Evolutionary conservation across 2,113 vertebrate genomes (phyloP), one percentile per base, ranked within the genome.

Genomic region (Cinclus mexicanus): DNA sequence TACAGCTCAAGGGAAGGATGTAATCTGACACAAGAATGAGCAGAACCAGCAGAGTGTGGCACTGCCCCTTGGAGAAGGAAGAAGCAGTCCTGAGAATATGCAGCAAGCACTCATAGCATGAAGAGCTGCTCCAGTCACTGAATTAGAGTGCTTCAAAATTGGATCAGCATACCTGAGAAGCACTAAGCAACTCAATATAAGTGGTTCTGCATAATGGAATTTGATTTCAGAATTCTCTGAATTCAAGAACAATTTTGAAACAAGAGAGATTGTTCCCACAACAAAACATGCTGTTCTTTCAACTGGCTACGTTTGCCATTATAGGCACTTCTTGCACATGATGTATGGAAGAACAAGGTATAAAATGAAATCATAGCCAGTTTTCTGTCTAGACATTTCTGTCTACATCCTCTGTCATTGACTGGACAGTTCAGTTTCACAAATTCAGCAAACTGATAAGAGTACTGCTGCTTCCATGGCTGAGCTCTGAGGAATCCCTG

Each of bases 201-300:
- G n/a, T 23, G 29, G 39, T 77, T 70, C 55, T 67, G 42, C 35
- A 50, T 35, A 12, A 50, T 21, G 47, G 24, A 75, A 90, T 67
- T 80, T 35, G 6, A 47, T 55, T 91, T 86, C 69, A 75, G 47
- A 89, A 77, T 50, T 59, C 29, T 80, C 42, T 55, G 39, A 77
- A 50, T 90, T 92, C 33, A 56, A 76, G 14, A 88, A 77, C 28
- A 64, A 83, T 86, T 90, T 68, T 92, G 63, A 88, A 92, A 92
- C 14, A n/a, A 61, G 23, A 87, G 25, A 79, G 13, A 57, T 22
- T 86, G 50, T 46, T 94, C 31, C 46, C 59, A 65, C 67, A 79
- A 6, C 26, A 90, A 95, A 88, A 42, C 29, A 50, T 6, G 22
- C 14, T 65, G n/a, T 50, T 92, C 55, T 77, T 92, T 76, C 88